Percentiles rank a stretch among this genome's conserved stretches.
These are phyloP conservation scores for Mechanitis messenoides DNA, from an alignment of 2,888 invertebrate species.

Conservation along the genomic window DNA sequence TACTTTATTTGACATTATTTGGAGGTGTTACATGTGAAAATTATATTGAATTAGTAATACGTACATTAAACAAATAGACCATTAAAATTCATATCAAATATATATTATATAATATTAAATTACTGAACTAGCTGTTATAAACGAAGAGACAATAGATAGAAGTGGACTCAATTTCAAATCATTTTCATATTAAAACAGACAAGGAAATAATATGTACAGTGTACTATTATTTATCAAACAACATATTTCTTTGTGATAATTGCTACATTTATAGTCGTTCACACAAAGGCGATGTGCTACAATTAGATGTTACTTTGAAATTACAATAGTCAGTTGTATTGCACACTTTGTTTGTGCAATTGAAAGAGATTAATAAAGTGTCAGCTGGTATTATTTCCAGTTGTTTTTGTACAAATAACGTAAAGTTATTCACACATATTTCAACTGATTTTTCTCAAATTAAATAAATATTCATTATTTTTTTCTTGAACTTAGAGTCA, in stretches of 20 bases:
- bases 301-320: neutral
- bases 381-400: no score
- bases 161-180: constrained; percentile 28
- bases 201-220: constrained; percentile 27
- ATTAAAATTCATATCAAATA: constrained; percentile 1
- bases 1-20: no score
- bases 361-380: neutral
- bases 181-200: constrained; percentile 40
- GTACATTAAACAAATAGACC: no score
- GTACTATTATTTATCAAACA: constrained; percentile 16
- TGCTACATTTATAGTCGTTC: constrained; percentile 13
- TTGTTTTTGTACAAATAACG: no score
- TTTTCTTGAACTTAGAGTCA: no score
- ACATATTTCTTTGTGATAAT: constrained; percentile 16
- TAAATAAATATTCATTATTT: no score
- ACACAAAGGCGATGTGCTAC: neutral
- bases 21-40: no score
- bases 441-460: no score
- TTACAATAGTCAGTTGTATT: neutral
- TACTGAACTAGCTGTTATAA: neutral
- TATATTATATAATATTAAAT: constrained; percentile 11
- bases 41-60: no score
- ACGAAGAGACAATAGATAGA: constrained; percentile 10
- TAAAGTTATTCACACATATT: no score
- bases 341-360: neutral